A percentile compares a stretch with the other conserved stretches of the same genome.
Conservation (phyloP, 2,113 vertebrate species). For the Thomomys bottae region DNA sequence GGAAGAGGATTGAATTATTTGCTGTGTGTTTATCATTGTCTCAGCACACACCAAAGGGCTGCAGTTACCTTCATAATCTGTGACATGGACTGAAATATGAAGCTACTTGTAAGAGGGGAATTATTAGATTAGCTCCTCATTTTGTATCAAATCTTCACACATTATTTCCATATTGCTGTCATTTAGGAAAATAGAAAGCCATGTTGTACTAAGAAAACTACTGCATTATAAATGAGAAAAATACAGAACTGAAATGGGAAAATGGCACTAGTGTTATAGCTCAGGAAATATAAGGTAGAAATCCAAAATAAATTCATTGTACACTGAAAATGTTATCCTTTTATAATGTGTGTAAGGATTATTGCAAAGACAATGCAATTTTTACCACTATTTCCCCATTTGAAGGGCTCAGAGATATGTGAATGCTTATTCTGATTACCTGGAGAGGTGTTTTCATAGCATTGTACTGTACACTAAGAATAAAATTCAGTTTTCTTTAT, state of each 20-base stretch:
- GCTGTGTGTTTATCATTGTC: not conserved
- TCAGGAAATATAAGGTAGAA: conserved; percentile 67
- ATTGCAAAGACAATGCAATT: conserved; percentile 46
- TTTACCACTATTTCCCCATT: conserved; percentile 32
- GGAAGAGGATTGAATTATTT: conserved; percentile 9
- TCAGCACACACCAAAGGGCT: not conserved
- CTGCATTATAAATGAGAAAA: conserved; percentile 43
- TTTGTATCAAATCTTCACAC: not conserved
- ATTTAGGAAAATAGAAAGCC: conserved; percentile 39
- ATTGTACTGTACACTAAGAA: not conserved
- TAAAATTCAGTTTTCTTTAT: not conserved
- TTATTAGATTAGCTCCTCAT: conserved; percentile 12
- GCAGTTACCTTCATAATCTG: not conserved
- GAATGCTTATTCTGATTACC: conserved; percentile 5
- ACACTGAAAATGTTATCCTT: conserved; percentile 55
- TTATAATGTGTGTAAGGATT: conserved; percentile 55
- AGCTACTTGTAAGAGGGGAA: not conserved
- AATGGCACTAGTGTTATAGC: conserved; percentile 45
- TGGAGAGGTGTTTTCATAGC: not conserved
- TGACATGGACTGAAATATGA: conserved; percentile 2
- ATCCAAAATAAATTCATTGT: conserved; percentile 52
- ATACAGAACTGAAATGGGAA: conserved; percentile 33
- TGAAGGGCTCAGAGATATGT: not conserved
- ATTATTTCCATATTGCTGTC: conserved; percentile 26
- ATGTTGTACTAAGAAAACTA: conserved; percentile 20